phyloP scores from a whole-genome alignment of 2,888 invertebrate species.

The Lobophora halterata region DNA sequence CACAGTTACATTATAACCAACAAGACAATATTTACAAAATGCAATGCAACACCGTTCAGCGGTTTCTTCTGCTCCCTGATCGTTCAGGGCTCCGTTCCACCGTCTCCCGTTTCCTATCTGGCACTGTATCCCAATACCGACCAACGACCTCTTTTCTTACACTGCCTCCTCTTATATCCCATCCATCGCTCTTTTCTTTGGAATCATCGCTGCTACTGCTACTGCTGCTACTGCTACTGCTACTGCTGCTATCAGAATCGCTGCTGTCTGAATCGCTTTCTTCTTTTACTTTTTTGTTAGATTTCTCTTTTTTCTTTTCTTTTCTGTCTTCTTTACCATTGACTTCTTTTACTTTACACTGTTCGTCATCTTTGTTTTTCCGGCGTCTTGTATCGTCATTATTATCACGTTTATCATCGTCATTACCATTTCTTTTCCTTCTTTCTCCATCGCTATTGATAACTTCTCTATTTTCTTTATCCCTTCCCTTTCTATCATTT shows the following conservation, averaged over 20 bases:
- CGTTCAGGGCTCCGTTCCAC: slow-evolving; percentile 22
- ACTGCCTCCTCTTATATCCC: slow-evolving; percentile 42
- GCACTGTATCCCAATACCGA: slow-evolving; percentile 44
- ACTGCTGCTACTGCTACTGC: slow-evolving; percentile 21
- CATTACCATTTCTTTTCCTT: too few species aligned
- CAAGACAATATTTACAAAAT: slow-evolving; percentile 15
- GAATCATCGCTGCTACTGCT: slow-evolving; percentile 18
- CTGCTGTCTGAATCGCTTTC: slow-evolving; percentile 19
- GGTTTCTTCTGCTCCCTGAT: slow-evolving; percentile 20
- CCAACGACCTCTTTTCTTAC: slow-evolving; percentile 30
- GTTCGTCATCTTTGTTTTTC: slow-evolving; percentile 11
- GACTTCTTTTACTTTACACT: too few species aligned
- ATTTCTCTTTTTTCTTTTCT: slow-evolving; percentile 6
- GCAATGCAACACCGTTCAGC: slow-evolving; percentile 12
- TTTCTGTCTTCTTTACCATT: slow-evolving; percentile 5
- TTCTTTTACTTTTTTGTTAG: slow-evolving; percentile 6
- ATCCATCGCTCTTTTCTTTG: slow-evolving; percentile 34
- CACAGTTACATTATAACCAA: slow-evolving; percentile 12
- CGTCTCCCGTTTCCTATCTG: slow-evolving; percentile 29
- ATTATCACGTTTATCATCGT: too few species aligned
- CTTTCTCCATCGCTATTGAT: too few species aligned
- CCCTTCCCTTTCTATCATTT: slow-evolving; percentile 16
- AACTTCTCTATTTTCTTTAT: too few species aligned
- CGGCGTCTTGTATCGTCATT: slow-evolving; percentile 6
- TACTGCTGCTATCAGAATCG: slow-evolving; percentile 20